These are phyloP conservation scores for Aleiodes leptofemur DNA, from an alignment of 2,888 invertebrate species.

Conservation along the genomic window DNA sequence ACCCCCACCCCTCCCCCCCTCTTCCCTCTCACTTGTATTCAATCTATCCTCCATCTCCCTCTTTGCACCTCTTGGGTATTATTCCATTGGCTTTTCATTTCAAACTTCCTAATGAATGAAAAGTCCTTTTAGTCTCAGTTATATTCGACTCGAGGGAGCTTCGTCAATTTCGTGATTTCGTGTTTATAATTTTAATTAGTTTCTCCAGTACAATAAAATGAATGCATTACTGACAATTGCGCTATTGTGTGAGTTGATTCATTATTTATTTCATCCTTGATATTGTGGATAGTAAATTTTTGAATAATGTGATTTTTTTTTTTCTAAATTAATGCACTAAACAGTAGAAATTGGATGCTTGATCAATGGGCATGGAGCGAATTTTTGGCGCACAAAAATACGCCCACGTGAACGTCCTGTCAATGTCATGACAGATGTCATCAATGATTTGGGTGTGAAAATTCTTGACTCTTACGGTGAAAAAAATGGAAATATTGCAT, in stretches of 20 bases:
- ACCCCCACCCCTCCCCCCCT: constrained; percentile 25
- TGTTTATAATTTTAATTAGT: neutral
- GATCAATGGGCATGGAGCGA: no score
- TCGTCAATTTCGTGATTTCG: constrained; percentile 8
- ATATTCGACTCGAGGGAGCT: constrained; percentile 34
- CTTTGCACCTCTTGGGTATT: neutral
- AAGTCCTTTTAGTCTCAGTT: constrained; percentile 39
- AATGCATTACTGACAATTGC: constrained; percentile 13
- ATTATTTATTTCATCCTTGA: constrained; percentile 4
- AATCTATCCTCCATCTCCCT: constrained; percentile 24
- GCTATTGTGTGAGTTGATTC: constrained; percentile 32
- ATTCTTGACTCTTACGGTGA: constrained; percentile 68
- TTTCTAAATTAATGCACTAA: no score
- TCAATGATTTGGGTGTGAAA: constrained; percentile 82
- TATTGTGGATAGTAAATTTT: neutral
- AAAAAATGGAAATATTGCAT: constrained; percentile 81
- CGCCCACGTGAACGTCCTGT: constrained; percentile 76
- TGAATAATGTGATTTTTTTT: neutral
- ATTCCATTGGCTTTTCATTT: constrained; percentile 27
- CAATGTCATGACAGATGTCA: constrained; percentile 87
- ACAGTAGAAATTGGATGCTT: no score
- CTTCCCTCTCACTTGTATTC: constrained; percentile 12
- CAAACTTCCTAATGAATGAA: constrained; percentile 43
- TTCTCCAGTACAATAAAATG: constrained; percentile 8
- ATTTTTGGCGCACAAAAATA: constrained; percentile 5